A percentile compares a stretch with the other conserved stretches of the same genome.
Conservation (phyloP, 2,888 invertebrate genomes). For the Aleiodes alternator region DNA sequence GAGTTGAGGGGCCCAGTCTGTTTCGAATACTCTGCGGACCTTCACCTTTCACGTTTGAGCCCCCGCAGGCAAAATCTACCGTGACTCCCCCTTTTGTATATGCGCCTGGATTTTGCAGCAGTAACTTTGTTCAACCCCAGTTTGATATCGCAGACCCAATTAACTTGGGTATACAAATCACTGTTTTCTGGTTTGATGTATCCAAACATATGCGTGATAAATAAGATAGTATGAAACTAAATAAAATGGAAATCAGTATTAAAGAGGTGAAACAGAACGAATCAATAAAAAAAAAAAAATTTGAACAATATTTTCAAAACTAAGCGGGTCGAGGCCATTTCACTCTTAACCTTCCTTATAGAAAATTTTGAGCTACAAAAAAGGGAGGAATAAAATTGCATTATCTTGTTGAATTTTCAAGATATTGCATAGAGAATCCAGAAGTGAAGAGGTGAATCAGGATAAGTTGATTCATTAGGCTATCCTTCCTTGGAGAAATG, state of each 20-base stretch:
- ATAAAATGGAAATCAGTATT: background rate
- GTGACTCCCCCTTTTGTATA: constrained; percentile 30
- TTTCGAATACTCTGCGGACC: constrained; percentile 58
- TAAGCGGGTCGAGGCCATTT: too few species aligned
- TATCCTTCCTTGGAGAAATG: too few species aligned
- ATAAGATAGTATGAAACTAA: background rate
- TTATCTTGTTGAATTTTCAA: too few species aligned
- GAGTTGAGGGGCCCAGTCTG: constrained; percentile 33
- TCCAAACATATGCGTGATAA: constrained; percentile 29
- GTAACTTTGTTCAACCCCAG: constrained; percentile 23
- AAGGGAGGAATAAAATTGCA: too few species aligned
- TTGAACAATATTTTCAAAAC: too few species aligned
- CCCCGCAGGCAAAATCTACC: constrained; percentile 29
- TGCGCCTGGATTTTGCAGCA: constrained; percentile 11
- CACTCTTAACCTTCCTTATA: background rate
- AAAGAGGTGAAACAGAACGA: background rate
- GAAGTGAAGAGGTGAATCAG: too few species aligned
- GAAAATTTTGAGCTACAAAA: too few species aligned
- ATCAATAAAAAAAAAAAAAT: too few species aligned
- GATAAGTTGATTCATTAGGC: too few species aligned
- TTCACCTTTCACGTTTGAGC: constrained; percentile 50
- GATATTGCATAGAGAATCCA: too few species aligned
- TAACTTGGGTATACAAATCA: constrained; percentile 42
- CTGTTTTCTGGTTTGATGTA: constrained; percentile 38
- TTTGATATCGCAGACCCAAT: constrained; percentile 41